Evolutionary conservation across 2,888 invertebrate species (phyloP).

Genomic region (Drosophila villosipedis): DNA sequence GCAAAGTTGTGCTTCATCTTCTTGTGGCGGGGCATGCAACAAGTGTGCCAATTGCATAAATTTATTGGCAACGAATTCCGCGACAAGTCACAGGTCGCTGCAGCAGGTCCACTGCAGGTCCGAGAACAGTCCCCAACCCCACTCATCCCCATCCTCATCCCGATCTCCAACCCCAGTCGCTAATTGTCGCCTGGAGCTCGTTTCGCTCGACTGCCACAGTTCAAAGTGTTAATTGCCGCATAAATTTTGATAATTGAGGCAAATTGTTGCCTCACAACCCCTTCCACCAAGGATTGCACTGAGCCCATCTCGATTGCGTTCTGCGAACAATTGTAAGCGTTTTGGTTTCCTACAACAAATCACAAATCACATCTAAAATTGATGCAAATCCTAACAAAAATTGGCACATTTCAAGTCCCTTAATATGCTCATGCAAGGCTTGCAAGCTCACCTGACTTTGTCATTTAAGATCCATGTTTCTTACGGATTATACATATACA

Average conservation of each 20-base stretch:
- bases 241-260: conserved; percentile 73
- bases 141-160: background rate
- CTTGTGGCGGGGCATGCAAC: conserved; percentile 56
- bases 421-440: no score
- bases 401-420: background rate
- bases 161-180: conserved; percentile 11
- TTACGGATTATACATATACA: background rate
- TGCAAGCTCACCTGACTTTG: background rate
- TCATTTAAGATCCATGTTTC: background rate
- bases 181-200: conserved; percentile 14
- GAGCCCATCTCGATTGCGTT: background rate
- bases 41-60: conserved; percentile 78
- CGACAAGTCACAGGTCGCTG: conserved; percentile 38
- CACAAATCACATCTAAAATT: background rate
- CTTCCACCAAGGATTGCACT: conserved; percentile 25
- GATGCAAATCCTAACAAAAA: background rate
- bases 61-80: conserved; percentile 75
- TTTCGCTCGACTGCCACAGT: conserved; percentile 54
- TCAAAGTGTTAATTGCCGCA: conserved; percentile 77
- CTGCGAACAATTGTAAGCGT: background rate
- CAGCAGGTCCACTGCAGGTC: conserved; percentile 17
- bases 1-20: conserved; percentile 30
- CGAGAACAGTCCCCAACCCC: conserved; percentile 1
- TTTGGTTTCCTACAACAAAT: background rate
- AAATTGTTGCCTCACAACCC: conserved; percentile 31